phyloP scores from a whole-genome alignment of 2,888 invertebrate genomes.

The Leucania comma region DNA sequence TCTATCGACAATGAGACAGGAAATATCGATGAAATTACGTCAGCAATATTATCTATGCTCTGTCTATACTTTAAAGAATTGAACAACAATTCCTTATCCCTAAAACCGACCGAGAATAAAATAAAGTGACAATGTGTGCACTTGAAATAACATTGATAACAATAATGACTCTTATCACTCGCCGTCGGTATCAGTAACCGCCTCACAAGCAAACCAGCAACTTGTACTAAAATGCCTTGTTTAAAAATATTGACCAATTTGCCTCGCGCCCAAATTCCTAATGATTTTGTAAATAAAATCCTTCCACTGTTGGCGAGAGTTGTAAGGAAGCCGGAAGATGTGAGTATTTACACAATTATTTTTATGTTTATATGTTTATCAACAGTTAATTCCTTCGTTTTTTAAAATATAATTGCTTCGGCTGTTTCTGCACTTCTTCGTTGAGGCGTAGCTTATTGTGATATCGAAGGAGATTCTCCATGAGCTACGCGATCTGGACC shows the following conservation, averaged over 20 bases:
- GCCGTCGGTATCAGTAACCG: conserved; percentile 41
- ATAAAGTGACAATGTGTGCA: conserved; percentile 43
- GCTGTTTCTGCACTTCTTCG: no score
- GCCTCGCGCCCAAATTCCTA: conserved; percentile 73
- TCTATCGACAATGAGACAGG: no score
- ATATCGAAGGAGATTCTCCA: no score
- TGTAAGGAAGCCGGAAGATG: conserved; percentile 43
- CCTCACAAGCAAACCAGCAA: neutral
- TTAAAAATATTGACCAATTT: conserved; percentile 81
- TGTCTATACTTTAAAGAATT: neutral
- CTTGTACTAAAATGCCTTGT: conserved; percentile 76
- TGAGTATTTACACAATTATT: conserved; percentile 24
- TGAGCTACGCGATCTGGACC: no score
- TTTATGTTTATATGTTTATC: no score
- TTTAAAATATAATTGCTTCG: no score
- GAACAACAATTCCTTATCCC: conserved; percentile 9
- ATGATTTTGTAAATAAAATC: conserved; percentile 76
- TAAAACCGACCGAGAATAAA: conserved; percentile 35
- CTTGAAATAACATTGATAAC: conserved; percentile 59
- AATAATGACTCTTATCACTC: conserved; percentile 44
- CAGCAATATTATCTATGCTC: neutral
- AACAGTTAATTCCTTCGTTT: no score
- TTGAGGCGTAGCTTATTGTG: no score
- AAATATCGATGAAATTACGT: neutral
- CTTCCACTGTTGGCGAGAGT: conserved; percentile 65